phyloP scores from a whole-genome alignment of 2,888 invertebrate genomes.

The Hemithea aestivaria region DNA sequence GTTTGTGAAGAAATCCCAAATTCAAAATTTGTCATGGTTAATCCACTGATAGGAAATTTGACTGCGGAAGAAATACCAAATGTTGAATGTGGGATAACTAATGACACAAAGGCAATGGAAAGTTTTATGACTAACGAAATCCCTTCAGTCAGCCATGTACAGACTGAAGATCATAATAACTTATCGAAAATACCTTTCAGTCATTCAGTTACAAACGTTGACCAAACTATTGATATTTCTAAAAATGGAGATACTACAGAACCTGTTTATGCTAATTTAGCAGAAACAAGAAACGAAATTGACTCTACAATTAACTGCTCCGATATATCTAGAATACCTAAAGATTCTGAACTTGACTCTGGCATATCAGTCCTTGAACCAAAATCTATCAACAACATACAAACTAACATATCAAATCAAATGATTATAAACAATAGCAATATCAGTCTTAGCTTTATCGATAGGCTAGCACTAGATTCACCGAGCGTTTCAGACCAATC shows the following conservation, averaged over 20 bases:
- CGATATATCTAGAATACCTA: constrained; percentile 27
- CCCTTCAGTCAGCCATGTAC: too few relatives aligned
- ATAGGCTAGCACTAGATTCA: constrained; percentile 63
- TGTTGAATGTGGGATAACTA: too few relatives aligned
- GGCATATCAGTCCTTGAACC: constrained; percentile 56
- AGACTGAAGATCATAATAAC: too few relatives aligned
- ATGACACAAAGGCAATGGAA: too few relatives aligned
- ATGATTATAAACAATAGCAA: constrained; percentile 60
- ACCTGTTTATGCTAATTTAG: constrained; percentile 55
- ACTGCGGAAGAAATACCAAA: too few relatives aligned
- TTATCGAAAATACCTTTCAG: too few relatives aligned
- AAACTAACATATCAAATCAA: constrained; percentile 58
- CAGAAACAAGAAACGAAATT: constrained; percentile 10
- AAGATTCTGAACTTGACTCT: constrained; percentile 44
- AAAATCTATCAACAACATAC: constrained; percentile 55
- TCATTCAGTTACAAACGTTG: too few relatives aligned
- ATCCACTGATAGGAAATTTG: too few relatives aligned
- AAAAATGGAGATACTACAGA: constrained; percentile 28
- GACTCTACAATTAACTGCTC: constrained; percentile 21
- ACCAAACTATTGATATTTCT: neutral
- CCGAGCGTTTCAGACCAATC: constrained; percentile 62
- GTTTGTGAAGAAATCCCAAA: neutral
- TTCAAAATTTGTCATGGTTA: too few relatives aligned
- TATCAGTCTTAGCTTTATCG: constrained; percentile 68
- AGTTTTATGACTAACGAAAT: too few relatives aligned